phyloP scores from a whole-genome alignment of 2,797 vertebrate species.

The Furcifer pardalis region DNA sequence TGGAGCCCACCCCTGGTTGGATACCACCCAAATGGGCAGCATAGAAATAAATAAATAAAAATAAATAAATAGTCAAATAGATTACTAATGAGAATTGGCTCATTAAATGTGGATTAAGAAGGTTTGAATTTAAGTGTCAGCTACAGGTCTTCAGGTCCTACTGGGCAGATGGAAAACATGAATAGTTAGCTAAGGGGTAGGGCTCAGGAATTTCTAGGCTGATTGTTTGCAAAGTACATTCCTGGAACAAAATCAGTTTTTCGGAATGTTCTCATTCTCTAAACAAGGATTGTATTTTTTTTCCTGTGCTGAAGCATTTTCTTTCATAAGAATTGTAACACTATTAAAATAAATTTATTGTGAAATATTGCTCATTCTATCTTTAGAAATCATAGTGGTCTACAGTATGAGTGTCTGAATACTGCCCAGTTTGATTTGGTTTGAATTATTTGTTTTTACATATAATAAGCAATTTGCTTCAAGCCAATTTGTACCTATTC shows the following conservation, averaged over 20 bases:
- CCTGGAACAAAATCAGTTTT: slow-evolving; percentile 59
- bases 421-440: too few species aligned
- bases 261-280: slow-evolving; percentile 47
- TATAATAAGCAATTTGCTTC: too few species aligned
- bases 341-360: not conserved
- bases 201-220: slow-evolving; percentile 55
- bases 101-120: slow-evolving; percentile 30
- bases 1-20: too few species aligned
- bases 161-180: slow-evolving; percentile 32
- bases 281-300: slow-evolving; percentile 41
- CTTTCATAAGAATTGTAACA: slow-evolving; percentile 1
- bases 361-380: not conserved
- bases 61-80: slow-evolving; percentile 41
- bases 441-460: too few species aligned
- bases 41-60: too few species aligned
- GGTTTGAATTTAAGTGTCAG: slow-evolving; percentile 40
- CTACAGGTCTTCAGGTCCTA: slow-evolving; percentile 12
- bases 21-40: too few species aligned
- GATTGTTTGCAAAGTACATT: slow-evolving; percentile 59
- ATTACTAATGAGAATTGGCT: slow-evolving; percentile 34
- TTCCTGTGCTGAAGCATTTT: not conserved
- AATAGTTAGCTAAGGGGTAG: slow-evolving; percentile 45
- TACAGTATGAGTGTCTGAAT: not conserved
- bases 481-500: too few species aligned
- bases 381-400: not conserved